A percentile compares a stretch with the other conserved stretches of the same genome.
Evolutionary conservation across 2,888 invertebrate species (phyloP).

Genomic region (Drepanosiphum platanoidis): DNA sequence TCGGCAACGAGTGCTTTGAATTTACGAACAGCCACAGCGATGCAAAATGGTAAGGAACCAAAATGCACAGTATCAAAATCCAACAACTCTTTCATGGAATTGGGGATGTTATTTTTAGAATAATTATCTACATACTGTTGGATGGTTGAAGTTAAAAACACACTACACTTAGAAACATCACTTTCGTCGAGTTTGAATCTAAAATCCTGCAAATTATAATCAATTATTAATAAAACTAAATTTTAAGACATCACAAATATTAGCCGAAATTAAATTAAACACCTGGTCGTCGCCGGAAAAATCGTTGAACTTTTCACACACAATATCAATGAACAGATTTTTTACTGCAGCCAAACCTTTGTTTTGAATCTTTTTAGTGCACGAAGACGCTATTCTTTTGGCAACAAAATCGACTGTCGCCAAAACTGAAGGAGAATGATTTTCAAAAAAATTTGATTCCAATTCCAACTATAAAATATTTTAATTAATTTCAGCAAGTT

Average conservation of each 20-base stretch:
- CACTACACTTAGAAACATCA: conserved; percentile 37
- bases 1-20: conserved; percentile 46
- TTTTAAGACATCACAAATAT: not conserved
- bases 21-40: conserved; percentile 51
- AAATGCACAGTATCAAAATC: conserved; percentile 30
- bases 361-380: conserved; percentile 63
- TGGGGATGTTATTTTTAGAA: conserved; percentile 48
- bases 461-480: conserved; percentile 62
- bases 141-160: conserved; percentile 39
- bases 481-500: not conserved
- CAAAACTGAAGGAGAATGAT: conserved; percentile 63
- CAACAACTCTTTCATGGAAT: conserved; percentile 39
- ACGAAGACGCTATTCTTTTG: conserved; percentile 63
- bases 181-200: conserved; percentile 26
- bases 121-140: conserved; percentile 43
- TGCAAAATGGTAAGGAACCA: conserved; percentile 47
- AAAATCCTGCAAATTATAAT: not conserved
- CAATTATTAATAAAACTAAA: not conserved
- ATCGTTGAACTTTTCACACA: conserved; percentile 36
- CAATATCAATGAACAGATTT: conserved; percentile 54
- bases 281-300: not conserved
- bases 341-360: conserved; percentile 61
- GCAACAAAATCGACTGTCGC: conserved; percentile 62
- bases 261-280: not conserved
- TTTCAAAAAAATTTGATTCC: conserved; percentile 63